Conservation (phyloP, 2,797 vertebrate genomes). For the Sebastes taczanowskii region DNA sequence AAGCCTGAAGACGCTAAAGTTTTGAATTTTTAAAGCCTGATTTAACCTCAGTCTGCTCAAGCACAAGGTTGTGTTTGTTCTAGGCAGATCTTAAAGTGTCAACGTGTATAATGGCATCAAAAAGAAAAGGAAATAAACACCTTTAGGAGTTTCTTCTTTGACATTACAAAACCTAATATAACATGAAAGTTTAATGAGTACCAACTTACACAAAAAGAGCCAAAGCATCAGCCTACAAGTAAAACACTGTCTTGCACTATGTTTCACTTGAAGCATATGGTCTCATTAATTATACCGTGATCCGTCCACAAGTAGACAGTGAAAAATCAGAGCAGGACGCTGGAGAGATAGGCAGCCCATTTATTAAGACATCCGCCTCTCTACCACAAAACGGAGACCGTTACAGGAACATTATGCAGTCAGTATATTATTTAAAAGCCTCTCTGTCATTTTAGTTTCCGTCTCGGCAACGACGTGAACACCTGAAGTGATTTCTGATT, state of each 20-base stretch:
- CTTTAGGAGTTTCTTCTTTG: neutral
- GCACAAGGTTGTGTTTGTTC: neutral
- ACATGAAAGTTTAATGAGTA: neutral
- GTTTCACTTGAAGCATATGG: neutral
- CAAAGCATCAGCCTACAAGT: neutral
- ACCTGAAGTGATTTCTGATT: neutral
- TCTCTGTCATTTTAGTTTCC: neutral
- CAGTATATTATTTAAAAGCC: neutral
- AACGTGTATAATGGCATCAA: neutral
- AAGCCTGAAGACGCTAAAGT: neutral
- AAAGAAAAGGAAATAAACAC: neutral
- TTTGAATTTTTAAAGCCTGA: neutral
- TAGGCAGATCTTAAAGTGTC: neutral
- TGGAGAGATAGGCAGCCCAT: neutral
- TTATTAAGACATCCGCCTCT: neutral
- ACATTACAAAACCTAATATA: neutral
- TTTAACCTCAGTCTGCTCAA: neutral
- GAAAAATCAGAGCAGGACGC: slow-evolving; percentile 29
- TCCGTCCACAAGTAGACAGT: slow-evolving; percentile 17
- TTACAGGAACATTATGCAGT: slow-evolving; percentile 21
- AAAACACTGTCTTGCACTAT: neutral
- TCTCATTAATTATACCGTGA: slow-evolving; percentile 45
- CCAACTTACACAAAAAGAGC: neutral
- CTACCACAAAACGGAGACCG: neutral
- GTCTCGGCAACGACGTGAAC: neutral